Conservation (phyloP, 2,888 invertebrate genomes). For the Serrognathus titanus region DNA sequence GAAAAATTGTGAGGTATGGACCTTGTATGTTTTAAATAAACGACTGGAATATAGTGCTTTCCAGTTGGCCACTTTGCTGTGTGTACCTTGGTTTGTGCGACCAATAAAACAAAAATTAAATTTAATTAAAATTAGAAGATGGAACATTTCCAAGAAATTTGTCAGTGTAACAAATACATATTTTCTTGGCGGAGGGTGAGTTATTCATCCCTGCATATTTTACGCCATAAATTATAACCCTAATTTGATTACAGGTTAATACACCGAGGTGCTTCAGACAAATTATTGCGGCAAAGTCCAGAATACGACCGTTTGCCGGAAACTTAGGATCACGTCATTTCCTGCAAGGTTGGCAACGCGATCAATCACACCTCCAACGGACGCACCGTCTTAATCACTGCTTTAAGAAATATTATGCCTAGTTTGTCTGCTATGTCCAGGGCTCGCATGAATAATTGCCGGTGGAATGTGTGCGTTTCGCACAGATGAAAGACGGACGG, state of each 20-base stretch:
- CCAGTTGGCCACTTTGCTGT: no score
- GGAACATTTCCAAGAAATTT: no score
- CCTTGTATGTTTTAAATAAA: no score
- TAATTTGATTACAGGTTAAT: slow-evolving; percentile 18
- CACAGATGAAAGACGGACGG: not conserved
- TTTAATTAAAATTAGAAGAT: no score
- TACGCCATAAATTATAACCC: not conserved
- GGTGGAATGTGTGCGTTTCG: not conserved
- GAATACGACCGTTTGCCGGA: slow-evolving; percentile 26
- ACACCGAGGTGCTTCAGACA: slow-evolving; percentile 10
- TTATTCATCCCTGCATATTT: no score
- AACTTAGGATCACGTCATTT: slow-evolving; percentile 13
- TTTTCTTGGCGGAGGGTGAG: no score
- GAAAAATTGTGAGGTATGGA: no score
- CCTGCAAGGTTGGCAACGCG: slow-evolving; percentile 7
- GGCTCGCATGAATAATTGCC: slow-evolving; percentile 4
- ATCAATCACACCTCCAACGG: slow-evolving; percentile 7
- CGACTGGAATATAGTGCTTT: no score
- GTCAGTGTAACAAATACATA: no score
- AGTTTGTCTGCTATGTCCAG: slow-evolving; percentile 4
- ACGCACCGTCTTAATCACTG: slow-evolving; percentile 5
- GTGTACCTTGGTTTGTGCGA: no score
- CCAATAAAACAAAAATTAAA: no score
- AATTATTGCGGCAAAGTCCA: slow-evolving; percentile 24
- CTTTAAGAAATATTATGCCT: slow-evolving; percentile 2